phyloP scores from a whole-genome alignment of 2,113 vertebrate genomes.

The Osmerus mordax region DNA sequence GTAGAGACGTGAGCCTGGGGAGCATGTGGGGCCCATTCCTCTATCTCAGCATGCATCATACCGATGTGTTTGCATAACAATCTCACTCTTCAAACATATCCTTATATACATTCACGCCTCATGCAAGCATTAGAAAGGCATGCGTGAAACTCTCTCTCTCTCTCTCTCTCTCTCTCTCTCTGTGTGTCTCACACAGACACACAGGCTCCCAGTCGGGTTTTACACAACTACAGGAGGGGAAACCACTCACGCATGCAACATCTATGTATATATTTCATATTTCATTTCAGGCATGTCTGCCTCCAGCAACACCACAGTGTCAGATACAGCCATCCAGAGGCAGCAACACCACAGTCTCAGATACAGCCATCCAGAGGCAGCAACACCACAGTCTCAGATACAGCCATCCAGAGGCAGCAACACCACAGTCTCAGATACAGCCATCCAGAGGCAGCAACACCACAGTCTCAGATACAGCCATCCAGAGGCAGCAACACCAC shows the following conservation, averaged over 20 bases:
- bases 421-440: slow-evolving; percentile 12
- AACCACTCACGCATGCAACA: neutral
- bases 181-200: neutral
- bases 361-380: slow-evolving; percentile 57
- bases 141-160: neutral
- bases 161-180: neutral
- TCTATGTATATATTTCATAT: neutral
- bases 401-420: slow-evolving; percentile 4
- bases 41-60: neutral
- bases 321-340: slow-evolving; percentile 26
- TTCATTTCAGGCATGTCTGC: slow-evolving; percentile 31
- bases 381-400: too few species aligned
- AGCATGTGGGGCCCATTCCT: neutral
- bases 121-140: neutral
- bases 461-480: neutral
- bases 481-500: slow-evolving; percentile 42
- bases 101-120: slow-evolving; percentile 3
- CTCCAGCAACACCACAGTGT: slow-evolving; percentile 50
- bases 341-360: slow-evolving; percentile 21
- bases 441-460: slow-evolving; percentile 73
- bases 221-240: neutral
- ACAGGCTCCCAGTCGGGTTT: neutral
- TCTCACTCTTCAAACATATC: neutral
- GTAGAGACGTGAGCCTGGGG: neutral
- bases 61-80: slow-evolving; percentile 11